phyloP scores from a whole-genome alignment of 2,797 vertebrate species.

The Lithobates sylvaticus region DNA sequence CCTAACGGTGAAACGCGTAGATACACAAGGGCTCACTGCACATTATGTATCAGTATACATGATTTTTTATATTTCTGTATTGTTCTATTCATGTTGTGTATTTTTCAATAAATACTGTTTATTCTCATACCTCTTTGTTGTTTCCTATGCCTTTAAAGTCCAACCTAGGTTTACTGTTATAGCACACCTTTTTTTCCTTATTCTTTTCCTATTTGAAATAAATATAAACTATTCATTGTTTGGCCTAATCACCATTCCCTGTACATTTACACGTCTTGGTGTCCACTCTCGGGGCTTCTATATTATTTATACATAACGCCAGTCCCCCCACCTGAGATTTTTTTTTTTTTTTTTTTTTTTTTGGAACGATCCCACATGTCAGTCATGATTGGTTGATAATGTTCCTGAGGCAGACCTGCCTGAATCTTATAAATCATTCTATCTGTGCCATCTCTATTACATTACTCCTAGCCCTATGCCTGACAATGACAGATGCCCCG shows the following conservation, averaged over 20 bases:
- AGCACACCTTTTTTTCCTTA: too few species aligned
- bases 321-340: conserved; percentile 27
- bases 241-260: not conserved
- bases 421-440: conserved; percentile 62
- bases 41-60: too few species aligned
- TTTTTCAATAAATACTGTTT: too few species aligned
- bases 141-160: too few species aligned
- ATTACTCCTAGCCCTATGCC: conserved; percentile 47
- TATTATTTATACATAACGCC: conserved; percentile 30
- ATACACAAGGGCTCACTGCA: too few species aligned
- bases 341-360: conserved; percentile 32
- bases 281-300: not conserved
- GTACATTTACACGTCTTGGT: too few species aligned
- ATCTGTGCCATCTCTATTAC: conserved; percentile 64
- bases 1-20: too few species aligned
- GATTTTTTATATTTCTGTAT: too few species aligned
- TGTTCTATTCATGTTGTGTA: too few species aligned
- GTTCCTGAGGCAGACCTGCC: conserved; percentile 61
- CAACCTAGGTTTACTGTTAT: too few species aligned
- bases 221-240: not conserved
- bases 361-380: conserved; percentile 54
- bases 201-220: not conserved
- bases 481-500: conserved; percentile 65
- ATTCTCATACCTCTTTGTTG: too few species aligned
- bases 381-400: conserved; percentile 57